A percentile compares a stretch with the other conserved stretches of the same genome.
Conservation (phyloP, 2,888 invertebrate genomes). For the Himalopsyche anomala region DNA sequence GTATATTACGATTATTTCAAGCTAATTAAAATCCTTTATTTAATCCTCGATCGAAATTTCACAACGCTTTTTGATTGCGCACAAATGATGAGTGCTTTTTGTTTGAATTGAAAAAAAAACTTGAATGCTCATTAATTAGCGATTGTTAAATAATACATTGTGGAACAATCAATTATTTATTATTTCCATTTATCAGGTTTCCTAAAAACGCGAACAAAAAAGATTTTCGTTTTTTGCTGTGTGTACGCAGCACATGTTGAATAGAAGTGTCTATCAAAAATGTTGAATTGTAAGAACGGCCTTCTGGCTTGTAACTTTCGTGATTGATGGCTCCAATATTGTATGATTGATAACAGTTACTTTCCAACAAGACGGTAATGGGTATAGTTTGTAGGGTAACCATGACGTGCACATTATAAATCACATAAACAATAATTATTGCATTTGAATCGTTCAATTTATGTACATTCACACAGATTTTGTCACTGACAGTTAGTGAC, state of each 20-base stretch:
- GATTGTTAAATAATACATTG: constrained; percentile 16
- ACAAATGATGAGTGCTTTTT: too few relatives aligned
- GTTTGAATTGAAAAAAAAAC: too few relatives aligned
- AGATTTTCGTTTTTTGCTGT: constrained; percentile 30
- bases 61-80: too few relatives aligned
- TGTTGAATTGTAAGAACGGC: constrained; percentile 50
- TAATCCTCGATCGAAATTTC: too few relatives aligned
- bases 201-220: constrained; percentile 37
- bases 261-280: constrained; percentile 58
- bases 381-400: constrained; percentile 51
- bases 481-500: too few relatives aligned
- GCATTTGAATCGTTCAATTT: too few relatives aligned
- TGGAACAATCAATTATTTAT: constrained; percentile 32
- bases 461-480: too few relatives aligned
- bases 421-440: too few relatives aligned
- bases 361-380: constrained; percentile 60
- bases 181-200: constrained; percentile 22
- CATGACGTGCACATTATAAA: background rate
- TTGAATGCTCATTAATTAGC: background rate
- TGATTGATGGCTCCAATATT: constrained; percentile 65
- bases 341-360: constrained; percentile 65
- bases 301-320: constrained; percentile 57
- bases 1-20: too few relatives aligned
- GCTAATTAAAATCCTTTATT: too few relatives aligned
- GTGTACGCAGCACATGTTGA: constrained; percentile 51